These are phyloP conservation scores for Ephestia elutella DNA, from an alignment of 1,140 invertebrate genomes.

Conservation along the genomic window DNA sequence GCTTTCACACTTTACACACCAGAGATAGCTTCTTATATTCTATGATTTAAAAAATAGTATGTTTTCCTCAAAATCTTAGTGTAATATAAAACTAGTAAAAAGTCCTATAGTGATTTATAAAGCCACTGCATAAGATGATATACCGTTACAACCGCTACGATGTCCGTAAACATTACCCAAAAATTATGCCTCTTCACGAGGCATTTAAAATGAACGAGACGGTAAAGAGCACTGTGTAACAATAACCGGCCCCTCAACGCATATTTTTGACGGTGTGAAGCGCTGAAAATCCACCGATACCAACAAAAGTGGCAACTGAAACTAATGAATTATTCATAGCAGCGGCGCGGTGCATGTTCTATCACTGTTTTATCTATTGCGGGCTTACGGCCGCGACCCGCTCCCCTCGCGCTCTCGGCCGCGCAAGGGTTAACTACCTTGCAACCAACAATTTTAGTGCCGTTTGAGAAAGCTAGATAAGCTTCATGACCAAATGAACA, in stretches of 20 bases:
- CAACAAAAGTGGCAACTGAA: slow-evolving; percentile 73
- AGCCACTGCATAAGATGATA: neutral
- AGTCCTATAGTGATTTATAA: too few species aligned
- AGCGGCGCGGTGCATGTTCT: slow-evolving; percentile 71
- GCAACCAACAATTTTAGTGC: slow-evolving; percentile 67
- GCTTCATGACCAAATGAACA: slow-evolving; percentile 63
- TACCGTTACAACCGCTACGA: neutral
- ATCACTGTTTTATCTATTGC: slow-evolving; percentile 74
- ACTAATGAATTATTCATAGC: slow-evolving; percentile 73
- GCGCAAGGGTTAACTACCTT: slow-evolving; percentile 71
- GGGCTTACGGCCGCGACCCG: slow-evolving; percentile 47
- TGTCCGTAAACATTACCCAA: slow-evolving; percentile 18
- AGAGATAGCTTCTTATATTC: neutral
- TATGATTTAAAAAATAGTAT: too few species aligned
- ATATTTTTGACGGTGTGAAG: slow-evolving; percentile 68
- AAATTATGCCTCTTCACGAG: slow-evolving; percentile 20
- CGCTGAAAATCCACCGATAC: slow-evolving; percentile 72
- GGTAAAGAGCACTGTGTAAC: slow-evolving; percentile 46
- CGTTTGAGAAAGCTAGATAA: slow-evolving; percentile 70
- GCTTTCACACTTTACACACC: slow-evolving; percentile 14
- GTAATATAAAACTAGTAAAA: too few species aligned
- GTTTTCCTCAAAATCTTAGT: too few species aligned
- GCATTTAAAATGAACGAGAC: slow-evolving; percentile 46
- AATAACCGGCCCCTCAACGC: slow-evolving; percentile 60
- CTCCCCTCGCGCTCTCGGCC: slow-evolving; percentile 33